Evolutionary conservation across 2,888 invertebrate genomes (phyloP), one percentile per base, ranked within the genome.

Genomic region (Lottia scabra): DNA sequence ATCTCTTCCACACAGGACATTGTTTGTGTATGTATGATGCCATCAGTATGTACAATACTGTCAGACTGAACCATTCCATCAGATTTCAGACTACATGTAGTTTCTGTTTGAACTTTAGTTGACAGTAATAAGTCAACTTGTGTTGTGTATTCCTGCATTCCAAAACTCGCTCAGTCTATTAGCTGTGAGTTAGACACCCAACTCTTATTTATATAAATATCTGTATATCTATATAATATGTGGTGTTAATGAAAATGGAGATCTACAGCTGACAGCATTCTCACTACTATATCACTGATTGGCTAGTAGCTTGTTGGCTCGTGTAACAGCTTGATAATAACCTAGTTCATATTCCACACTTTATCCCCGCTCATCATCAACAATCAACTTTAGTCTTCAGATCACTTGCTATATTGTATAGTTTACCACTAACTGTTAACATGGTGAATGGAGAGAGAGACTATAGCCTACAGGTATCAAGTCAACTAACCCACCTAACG

Each of bases 11-110:
- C 13, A 13, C 38, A 66, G 23, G 23, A 23, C 15, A 66, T 30
- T 66, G 43, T 43, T 15, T 66, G 66, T n/a, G 66, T 66, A 23
- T 43, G 43, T 43, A 43, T 23, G 23, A 43, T 66, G 45, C 44
- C 19, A 66, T 45, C 66, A 13, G 45, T 43, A 44, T 43, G 44
- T 19, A 65, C 65, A 27, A 43, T 38, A 65, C 65, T 66, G 23
- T 44, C 66, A 23, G 10, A n/a, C 66, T 66, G 66, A 15, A 43
- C 66, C 66, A 66, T 45, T 66, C 56, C 56, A 56, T 56, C 56
- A 13, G 56, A 23, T 23, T 56, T 56, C 23, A 56, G 23, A 56
- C n/a, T 23, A n/a, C n/a, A n/a, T n/a, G n/a, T n/a, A 12, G 56
- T 56, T 23, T 56, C 56, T 19, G 56, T 56, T 23, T 56, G 56